Conservation (phyloP, 2,888 invertebrate genomes). For the Chydorus sphaericus region DNA sequence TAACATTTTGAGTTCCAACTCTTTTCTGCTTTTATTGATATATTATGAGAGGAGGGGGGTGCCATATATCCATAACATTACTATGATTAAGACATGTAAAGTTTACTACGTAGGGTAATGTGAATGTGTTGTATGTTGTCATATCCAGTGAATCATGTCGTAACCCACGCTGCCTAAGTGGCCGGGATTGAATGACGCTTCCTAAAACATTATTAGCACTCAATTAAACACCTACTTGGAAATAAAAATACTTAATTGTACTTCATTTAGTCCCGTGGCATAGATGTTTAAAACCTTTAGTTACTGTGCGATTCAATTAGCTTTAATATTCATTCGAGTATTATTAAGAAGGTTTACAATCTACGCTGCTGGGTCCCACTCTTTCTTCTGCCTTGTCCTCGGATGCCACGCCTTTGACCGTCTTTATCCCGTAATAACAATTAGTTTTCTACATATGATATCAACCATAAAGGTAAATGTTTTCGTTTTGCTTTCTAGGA, state of each 20-base stretch:
- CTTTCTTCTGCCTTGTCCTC: not conserved
- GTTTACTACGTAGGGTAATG: not conserved
- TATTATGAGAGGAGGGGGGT: too few relatives aligned
- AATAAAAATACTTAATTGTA: too few relatives aligned
- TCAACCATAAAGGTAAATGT: not conserved
- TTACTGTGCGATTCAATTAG: too few relatives aligned
- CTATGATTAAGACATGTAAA: not conserved
- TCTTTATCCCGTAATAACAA: conserved; percentile 6
- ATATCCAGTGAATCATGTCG: not conserved
- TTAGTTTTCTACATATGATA: not conserved
- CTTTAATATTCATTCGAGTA: too few relatives aligned
- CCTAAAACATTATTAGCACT: too few relatives aligned
- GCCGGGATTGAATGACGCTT: too few relatives aligned
- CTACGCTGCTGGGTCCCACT: conserved; percentile 1
- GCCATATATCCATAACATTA: not conserved
- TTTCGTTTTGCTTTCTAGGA: not conserved
- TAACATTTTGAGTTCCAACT: not conserved
- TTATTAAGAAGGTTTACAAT: conserved; percentile 8
- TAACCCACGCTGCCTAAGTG: too few relatives aligned
- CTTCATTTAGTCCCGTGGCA: too few relatives aligned
- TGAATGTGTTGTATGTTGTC: not conserved
- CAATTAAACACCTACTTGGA: too few relatives aligned
- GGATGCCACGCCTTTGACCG: conserved; percentile 2
- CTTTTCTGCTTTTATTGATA: not conserved
- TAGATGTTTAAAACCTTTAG: too few relatives aligned